Evolutionary conservation across 2,113 vertebrate species (phyloP).

Genomic region (Varanus salvator): DNA sequence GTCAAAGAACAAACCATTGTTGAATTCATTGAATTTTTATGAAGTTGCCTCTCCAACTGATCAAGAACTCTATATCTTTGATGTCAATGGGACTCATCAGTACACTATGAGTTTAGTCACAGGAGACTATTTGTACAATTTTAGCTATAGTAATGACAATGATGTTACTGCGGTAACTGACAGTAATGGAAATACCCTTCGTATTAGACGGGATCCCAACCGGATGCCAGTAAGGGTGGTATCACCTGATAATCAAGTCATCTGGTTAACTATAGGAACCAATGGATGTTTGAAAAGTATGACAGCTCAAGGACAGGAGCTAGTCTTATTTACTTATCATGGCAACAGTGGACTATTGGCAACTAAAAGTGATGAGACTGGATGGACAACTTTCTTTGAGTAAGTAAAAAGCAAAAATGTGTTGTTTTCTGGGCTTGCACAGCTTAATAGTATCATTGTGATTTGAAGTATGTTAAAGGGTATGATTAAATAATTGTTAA

Average conservation of each 20-base stretch:
- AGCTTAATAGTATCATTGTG: not conserved
- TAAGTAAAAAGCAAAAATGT: conserved; percentile 77
- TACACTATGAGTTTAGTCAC: conserved; percentile 95
- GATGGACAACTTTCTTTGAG: conserved; percentile 99
- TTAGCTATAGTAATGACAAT: conserved; percentile 96
- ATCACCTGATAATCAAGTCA: conserved; percentile 96
- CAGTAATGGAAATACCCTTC: conserved; percentile 93
- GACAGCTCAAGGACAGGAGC: conserved; percentile 91
- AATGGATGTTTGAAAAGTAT: conserved; percentile 94
- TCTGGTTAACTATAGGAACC: conserved; percentile 94
- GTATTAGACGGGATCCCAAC: conserved; percentile 91
- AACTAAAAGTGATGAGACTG: conserved; percentile 94
- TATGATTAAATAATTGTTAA: conserved; percentile 1
- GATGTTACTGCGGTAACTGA: conserved; percentile 92
- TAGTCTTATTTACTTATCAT: conserved; percentile 95
- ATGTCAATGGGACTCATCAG: conserved; percentile 95
- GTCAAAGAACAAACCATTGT: conserved; percentile 85
- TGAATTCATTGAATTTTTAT: conserved; percentile 85
- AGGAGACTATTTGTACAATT: conserved; percentile 92
- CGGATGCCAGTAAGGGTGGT: conserved; percentile 94
- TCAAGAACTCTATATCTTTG: conserved; percentile 97
- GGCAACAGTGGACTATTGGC: conserved; percentile 95
- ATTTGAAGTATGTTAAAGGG: conserved; percentile 19
- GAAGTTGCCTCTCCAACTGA: conserved; percentile 94
- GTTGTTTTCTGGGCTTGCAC: not conserved